A percentile compares a stretch with the other conserved stretches of the same genome.
Evolutionary conservation across 2,797 vertebrate species (phyloP).

Genomic region (Rhinichthys osculus): DNA sequence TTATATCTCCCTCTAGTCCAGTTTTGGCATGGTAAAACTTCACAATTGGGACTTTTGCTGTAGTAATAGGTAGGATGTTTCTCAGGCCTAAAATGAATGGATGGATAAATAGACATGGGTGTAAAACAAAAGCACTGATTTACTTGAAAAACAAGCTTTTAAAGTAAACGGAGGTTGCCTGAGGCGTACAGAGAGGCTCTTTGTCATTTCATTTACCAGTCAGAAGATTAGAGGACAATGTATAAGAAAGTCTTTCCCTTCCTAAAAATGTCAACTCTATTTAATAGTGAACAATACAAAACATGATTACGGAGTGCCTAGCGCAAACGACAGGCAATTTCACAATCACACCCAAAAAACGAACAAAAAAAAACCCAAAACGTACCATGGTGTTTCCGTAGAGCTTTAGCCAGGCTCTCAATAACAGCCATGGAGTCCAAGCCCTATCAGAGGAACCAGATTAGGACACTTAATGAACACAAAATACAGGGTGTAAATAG

Average conservation of each 20-base stretch:
- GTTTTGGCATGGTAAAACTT: conserved; percentile 94
- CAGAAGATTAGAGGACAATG: neutral
- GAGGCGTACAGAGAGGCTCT: neutral
- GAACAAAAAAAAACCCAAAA: too few species aligned
- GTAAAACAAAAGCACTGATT: conserved; percentile 6
- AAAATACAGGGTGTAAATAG: neutral
- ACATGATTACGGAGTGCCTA: neutral
- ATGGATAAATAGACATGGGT: neutral
- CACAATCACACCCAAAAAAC: neutral
- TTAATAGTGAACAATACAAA: neutral
- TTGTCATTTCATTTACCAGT: neutral
- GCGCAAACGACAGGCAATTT: neutral
- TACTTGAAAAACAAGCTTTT: neutral
- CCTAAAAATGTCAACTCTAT: neutral
- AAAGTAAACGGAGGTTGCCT: neutral
- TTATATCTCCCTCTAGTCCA: conserved; percentile 95
- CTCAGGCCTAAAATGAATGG: conserved; percentile 80
- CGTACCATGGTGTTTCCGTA: conserved; percentile 90
- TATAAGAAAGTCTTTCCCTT: neutral
- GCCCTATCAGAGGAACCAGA: conserved; percentile 73
- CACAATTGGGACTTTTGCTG: conserved; percentile 96
- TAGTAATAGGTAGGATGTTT: conserved; percentile 95
- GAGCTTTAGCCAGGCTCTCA: conserved; percentile 87
- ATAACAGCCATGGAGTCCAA: conserved; percentile 89
- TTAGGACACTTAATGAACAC: neutral